These are phyloP conservation scores for Cynaeus angustus DNA, from an alignment of 2,888 invertebrate species.

Conservation along the genomic window DNA sequence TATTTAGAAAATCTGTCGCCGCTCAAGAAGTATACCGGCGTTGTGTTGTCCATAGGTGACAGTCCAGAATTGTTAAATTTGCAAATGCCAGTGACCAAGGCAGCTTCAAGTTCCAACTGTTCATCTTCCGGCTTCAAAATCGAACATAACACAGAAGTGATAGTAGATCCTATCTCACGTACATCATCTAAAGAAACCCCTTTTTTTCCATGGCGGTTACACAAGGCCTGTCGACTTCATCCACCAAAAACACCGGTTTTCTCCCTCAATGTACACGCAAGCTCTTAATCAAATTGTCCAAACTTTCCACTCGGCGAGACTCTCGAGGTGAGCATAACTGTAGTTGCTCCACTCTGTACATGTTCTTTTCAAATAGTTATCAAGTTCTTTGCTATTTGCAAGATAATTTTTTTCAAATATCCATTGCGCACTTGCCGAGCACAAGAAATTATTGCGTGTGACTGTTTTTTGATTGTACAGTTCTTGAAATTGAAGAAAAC, in stretches of 20 bases:
- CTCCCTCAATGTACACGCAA: constrained; percentile 19
- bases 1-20: constrained; percentile 36
- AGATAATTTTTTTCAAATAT: constrained; percentile 24
- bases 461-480: constrained; percentile 21
- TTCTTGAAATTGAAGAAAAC: constrained; percentile 36
- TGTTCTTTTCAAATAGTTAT: constrained; percentile 26
- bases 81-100: constrained; percentile 37
- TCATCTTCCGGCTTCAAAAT: constrained; percentile 36
- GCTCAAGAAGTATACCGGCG: constrained; percentile 37
- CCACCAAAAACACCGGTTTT: constrained; percentile 31
- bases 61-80: constrained; percentile 25
- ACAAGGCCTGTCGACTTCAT: constrained; percentile 35
- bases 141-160: constrained; percentile 35
- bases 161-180: constrained; percentile 27
- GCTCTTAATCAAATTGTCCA: constrained; percentile 38
- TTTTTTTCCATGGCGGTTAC: constrained; percentile 29
- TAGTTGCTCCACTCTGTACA: constrained; percentile 25
- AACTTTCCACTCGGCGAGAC: constrained; percentile 21
- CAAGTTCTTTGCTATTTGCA: constrained; percentile 34
- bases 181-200: constrained; percentile 22
- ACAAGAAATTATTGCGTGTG: constrained; percentile 23
- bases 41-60: constrained; percentile 34
- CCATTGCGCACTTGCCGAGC: constrained; percentile 19
- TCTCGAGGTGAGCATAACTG: constrained; percentile 22
- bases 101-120: constrained; percentile 32